phyloP scores from a whole-genome alignment of 2,797 vertebrate genomes.

The Sebastiscus albofasciatus region DNA sequence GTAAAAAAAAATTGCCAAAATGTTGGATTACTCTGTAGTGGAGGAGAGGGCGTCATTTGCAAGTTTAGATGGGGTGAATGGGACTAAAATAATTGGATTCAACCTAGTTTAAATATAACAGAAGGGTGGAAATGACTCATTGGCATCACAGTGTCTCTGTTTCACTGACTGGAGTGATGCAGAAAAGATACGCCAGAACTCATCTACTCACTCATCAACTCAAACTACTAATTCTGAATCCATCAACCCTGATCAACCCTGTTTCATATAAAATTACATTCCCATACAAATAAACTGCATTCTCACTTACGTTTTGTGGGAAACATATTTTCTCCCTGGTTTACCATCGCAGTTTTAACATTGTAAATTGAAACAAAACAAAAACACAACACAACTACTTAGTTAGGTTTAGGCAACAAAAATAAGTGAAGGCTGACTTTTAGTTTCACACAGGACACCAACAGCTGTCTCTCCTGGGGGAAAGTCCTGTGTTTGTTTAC shows the following conservation, averaged over 20 bases:
- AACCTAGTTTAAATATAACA: not conserved
- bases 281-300: too few relatives aligned
- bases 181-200: not conserved
- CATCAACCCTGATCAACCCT: not conserved
- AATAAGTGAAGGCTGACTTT: too few relatives aligned
- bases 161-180: not conserved
- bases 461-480: too few relatives aligned
- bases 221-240: not conserved
- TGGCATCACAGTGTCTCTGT: not conserved
- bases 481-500: too few relatives aligned
- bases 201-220: not conserved
- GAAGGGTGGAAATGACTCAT: not conserved
- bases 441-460: too few relatives aligned
- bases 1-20: not conserved
- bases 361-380: too few relatives aligned
- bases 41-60: not conserved
- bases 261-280: too few relatives aligned
- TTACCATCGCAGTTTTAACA: too few relatives aligned
- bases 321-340: too few relatives aligned
- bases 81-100: constrained; percentile 4
- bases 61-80: not conserved
- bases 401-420: too few relatives aligned
- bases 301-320: too few relatives aligned
- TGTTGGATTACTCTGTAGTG: not conserved
- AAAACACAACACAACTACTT: too few relatives aligned